Percentiles rank a stretch among this genome's conserved stretches.
Evolutionary conservation across 2,797 vertebrate genomes (phyloP).

Genomic region (Ciconia nigra): DNA sequence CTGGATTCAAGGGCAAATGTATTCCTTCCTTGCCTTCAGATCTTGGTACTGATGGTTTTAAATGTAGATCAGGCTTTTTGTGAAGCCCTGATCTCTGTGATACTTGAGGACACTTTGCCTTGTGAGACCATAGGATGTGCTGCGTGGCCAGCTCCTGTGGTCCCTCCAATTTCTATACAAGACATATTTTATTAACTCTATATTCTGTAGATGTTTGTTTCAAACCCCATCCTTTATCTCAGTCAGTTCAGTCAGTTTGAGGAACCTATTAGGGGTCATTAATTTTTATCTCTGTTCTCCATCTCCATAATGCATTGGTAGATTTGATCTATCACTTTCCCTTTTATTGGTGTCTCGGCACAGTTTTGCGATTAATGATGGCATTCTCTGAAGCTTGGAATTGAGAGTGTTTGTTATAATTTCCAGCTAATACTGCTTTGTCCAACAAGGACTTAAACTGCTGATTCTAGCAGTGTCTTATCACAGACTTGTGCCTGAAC

Average conservation of each 20-base stretch:
- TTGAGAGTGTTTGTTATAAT: neutral
- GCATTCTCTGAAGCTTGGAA: neutral
- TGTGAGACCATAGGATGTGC: neutral
- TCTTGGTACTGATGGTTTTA: neutral
- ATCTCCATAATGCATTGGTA: neutral
- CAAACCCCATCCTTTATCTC: neutral
- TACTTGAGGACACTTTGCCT: neutral
- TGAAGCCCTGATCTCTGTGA: neutral
- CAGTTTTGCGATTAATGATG: slow-evolving; percentile 9
- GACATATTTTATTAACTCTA: neutral
- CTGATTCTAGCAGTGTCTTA: neutral
- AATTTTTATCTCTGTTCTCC: neutral
- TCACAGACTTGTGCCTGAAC: neutral
- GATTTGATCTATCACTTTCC: neutral
- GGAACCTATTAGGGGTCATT: neutral
- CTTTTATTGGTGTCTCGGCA: neutral
- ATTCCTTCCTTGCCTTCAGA: neutral
- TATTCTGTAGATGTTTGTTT: neutral
- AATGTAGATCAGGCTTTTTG: neutral
- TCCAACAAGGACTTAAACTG: neutral
- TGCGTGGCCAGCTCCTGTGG: neutral
- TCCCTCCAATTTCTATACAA: neutral
- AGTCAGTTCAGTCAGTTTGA: neutral
- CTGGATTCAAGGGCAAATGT: neutral
- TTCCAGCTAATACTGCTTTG: neutral